Conservation (phyloP, 1,140 invertebrate species). For the Drosophila kepulauana region DNA sequence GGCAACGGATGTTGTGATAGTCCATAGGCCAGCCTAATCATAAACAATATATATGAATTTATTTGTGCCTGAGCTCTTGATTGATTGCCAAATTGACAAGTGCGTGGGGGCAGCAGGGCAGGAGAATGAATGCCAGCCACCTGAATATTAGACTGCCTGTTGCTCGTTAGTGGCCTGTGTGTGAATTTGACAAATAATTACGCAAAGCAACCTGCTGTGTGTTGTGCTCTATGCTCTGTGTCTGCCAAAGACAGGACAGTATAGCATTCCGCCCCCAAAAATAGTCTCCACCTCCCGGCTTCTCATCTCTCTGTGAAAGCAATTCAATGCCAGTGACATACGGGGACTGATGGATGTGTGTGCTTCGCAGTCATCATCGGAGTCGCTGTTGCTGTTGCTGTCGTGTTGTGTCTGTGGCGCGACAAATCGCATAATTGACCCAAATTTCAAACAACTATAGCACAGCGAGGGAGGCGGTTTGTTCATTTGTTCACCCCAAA, state of each 20-base stretch:
- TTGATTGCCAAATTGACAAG: conserved; percentile 67
- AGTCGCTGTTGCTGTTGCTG: neutral
- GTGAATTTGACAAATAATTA: conserved; percentile 83
- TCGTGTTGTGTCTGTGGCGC: conserved; percentile 61
- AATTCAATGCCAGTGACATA: conserved; percentile 72
- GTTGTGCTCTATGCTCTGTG: neutral
- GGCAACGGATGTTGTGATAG: conserved; percentile 53
- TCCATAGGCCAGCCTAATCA: conserved; percentile 43
- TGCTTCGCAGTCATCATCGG: conserved; percentile 7
- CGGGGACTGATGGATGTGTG: conserved; percentile 72
- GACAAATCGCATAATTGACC: conserved; percentile 84
- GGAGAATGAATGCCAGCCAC: conserved; percentile 1
- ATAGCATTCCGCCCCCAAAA: neutral
- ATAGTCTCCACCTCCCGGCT: neutral
- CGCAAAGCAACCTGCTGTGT: conserved; percentile 71
- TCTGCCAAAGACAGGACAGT: conserved; percentile 36
- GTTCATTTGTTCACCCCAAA: conserved; percentile 1
- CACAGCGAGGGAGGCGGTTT: neutral
- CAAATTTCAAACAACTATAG: conserved; percentile 61
- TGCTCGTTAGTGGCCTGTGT: conserved; percentile 72
- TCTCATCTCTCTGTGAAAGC: neutral
- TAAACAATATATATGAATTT: conserved; percentile 52
- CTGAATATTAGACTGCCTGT: conserved; percentile 41
- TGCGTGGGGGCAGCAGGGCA: neutral
- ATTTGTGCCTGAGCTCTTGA: conserved; percentile 55